Conservation (phyloP, 2,113 vertebrate genomes). For the Arenaria interpres region DNA sequence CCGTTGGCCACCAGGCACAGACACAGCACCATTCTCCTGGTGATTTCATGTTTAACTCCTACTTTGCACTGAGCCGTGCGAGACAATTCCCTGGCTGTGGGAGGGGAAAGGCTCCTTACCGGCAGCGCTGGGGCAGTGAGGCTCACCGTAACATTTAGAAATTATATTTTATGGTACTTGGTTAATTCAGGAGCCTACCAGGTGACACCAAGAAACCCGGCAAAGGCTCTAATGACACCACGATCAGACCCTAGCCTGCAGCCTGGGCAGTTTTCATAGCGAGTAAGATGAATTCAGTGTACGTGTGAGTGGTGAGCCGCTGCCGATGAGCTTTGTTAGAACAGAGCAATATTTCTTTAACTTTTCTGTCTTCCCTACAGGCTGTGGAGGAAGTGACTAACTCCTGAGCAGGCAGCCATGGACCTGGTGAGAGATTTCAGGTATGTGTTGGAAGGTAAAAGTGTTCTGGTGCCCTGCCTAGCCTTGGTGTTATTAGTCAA, state of each 20-base stretch:
- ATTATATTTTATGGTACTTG: background rate
- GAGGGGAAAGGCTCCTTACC: background rate
- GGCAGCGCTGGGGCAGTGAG: background rate
- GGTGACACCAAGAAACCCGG: background rate
- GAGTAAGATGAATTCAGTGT: background rate
- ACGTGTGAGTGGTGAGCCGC: background rate
- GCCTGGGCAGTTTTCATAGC: background rate
- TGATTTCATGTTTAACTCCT: background rate
- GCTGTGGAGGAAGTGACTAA: slow-evolving; percentile 28
- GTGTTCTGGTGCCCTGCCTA: background rate
- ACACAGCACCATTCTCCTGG: background rate
- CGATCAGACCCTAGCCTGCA: background rate
- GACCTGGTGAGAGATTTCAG: slow-evolving; percentile 21
- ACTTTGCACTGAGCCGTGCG: fast-evolving
- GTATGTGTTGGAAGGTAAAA: slow-evolving; percentile 1
- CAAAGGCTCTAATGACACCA: background rate
- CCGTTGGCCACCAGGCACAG: background rate
- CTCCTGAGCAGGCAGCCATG: background rate
- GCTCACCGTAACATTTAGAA: background rate
- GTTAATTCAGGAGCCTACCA: background rate
- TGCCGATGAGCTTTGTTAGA: background rate
- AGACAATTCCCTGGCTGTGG: background rate
- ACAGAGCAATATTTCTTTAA: background rate
- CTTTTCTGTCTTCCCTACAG: background rate
- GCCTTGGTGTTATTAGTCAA: background rate